Evolutionary conservation across 2,797 vertebrate species (phyloP).

Genomic region (Vespertilio murinus): DNA sequence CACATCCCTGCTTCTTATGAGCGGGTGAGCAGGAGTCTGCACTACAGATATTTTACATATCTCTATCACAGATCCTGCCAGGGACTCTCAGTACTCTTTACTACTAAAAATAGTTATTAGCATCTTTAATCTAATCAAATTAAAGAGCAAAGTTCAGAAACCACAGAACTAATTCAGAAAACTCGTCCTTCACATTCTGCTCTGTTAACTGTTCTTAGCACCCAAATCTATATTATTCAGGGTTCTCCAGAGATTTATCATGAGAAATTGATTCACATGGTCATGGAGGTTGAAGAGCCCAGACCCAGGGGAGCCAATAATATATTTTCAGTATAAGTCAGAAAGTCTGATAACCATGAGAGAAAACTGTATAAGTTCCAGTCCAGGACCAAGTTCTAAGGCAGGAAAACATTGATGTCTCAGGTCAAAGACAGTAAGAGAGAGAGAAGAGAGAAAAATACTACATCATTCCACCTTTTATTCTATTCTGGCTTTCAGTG

Average conservation of each 20-base stretch:
- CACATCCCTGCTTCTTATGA: not conserved
- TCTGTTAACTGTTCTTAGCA: not conserved
- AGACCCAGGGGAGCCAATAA: not conserved
- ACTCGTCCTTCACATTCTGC: not conserved
- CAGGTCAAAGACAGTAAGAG: not conserved
- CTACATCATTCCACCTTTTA: not conserved
- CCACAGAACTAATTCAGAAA: not conserved
- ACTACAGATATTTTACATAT: not conserved
- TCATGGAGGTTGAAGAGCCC: not conserved
- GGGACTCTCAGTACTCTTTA: not conserved
- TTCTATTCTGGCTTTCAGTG: not conserved
- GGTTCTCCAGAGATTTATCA: not conserved
- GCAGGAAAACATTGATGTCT: not conserved
- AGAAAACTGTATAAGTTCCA: not conserved
- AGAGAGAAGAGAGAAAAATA: not conserved
- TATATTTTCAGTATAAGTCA: not conserved
- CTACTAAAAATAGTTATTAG: not conserved
- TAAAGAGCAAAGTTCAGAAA: not conserved
- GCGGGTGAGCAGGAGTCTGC: not conserved
- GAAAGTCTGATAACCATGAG: not conserved
- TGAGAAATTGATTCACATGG: not conserved
- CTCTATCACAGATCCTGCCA: not conserved
- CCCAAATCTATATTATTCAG: not conserved
- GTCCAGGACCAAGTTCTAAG: not conserved
- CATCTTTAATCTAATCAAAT: not conserved